Base-by-base conservation (phyloP, 37 sponge, comb jelly and placozoan species). In the Ianthella basta region DNA sequence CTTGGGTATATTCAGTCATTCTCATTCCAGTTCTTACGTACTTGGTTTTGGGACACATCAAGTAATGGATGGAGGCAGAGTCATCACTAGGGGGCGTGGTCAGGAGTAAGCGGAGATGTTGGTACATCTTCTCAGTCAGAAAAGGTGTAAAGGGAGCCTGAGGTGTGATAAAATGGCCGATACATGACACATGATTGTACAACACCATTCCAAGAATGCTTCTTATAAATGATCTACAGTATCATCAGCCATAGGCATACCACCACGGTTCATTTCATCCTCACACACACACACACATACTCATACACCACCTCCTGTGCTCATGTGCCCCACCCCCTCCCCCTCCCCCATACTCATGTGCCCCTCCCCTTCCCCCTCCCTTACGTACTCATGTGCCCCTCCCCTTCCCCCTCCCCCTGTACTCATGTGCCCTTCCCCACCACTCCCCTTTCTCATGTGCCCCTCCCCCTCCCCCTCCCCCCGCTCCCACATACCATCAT, bases 61-160 rank as follows among this genome's bases (percentile, higher is more conserved):
- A 36, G 79, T 86, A 97, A 75, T 97, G 97, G 33, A 97, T 57
- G 40, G 89, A 89, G 79, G 92, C 95, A 34, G 88, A 88, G 16
- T 87, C 87, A 0, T 89, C 80, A 21, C 57, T 82, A 23, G 85
- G 66, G 61, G 66, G 35, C 80, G 87, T 79, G 16, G 77, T 80
- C 69, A 89, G 64, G 29, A 87, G 82, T 39, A 75, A 79, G 5
- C 88, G 79, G 23, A 98, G 85, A 63, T 92, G 93, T 83, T 98
- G 99, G 88, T 90, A 96, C 90, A 98, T 93, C 86, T 86, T 85
- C 60, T 98, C 99, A 0, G 96, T 96, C 74, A 98, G 81, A 85
- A 98, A 98, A 0, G 99, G 99, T 53, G 99, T 98, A 88, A 94
- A 98, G 33, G 99, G 95, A 69, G 99, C 96, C 89, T 88, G 59